A percentile compares a stretch with the other conserved stretches of the same genome.
Conservation (phyloP, 2,113 vertebrate species). For the Lanius ludovicianus region DNA sequence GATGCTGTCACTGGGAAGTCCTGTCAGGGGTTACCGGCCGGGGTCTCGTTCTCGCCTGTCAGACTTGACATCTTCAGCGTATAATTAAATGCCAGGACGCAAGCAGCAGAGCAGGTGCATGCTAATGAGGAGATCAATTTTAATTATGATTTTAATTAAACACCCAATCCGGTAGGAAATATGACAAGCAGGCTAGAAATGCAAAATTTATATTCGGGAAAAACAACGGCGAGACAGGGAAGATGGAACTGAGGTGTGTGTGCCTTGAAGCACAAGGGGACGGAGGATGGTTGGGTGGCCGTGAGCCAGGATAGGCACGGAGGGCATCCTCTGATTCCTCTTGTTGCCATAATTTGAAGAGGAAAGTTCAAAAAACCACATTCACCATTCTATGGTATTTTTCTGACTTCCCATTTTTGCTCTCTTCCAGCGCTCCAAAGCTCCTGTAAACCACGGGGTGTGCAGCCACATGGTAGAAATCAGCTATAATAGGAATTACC, state of each 20-base stretch:
- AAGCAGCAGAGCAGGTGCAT: slow-evolving; percentile 86
- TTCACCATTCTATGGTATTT: not conserved
- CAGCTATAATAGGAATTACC: not conserved
- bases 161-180: slow-evolving; percentile 83
- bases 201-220: slow-evolving; percentile 37
- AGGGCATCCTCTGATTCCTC: not conserved
- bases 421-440: not conserved
- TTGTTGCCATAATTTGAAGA: not conserved
- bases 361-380: not conserved
- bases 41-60: slow-evolving; percentile 77
- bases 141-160: slow-evolving; percentile 94
- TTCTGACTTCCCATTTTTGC: not conserved
- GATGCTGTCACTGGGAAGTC: slow-evolving; percentile 34
- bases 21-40: slow-evolving; percentile 48
- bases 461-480: not conserved
- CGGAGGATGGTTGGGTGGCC: not conserved
- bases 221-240: not conserved
- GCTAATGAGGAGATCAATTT: slow-evolving; percentile 90
- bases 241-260: not conserved
- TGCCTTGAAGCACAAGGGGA: not conserved
- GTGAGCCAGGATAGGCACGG: not conserved
- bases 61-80: slow-evolving; percentile 78
- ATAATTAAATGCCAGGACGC: slow-evolving; percentile 77
- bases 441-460: not conserved
- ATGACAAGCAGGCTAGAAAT: slow-evolving; percentile 77